Conservation (phyloP, 2,888 invertebrate species). For the Nezara viridula region DNA sequence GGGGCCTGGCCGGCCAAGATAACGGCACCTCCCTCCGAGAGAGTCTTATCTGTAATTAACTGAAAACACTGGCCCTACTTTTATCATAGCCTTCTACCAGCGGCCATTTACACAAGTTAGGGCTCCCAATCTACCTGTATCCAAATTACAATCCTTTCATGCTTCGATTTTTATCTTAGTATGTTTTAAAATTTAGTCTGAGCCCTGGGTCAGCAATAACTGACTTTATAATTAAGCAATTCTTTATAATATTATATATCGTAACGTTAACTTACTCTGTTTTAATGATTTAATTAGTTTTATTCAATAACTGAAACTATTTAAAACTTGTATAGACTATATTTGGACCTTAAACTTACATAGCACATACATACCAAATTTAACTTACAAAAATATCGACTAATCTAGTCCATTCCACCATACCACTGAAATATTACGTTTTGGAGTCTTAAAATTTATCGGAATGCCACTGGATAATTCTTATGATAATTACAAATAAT, state of each 20-base stretch:
- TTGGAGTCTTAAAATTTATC: no score
- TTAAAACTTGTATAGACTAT: no score
- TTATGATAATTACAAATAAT: no score
- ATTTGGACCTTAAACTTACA: no score
- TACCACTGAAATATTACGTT: no score
- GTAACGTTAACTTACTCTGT: no score
- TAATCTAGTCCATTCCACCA: no score
- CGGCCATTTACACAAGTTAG: constrained; percentile 35
- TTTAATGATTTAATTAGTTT: neutral
- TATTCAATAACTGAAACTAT: no score
- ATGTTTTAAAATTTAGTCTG: neutral
- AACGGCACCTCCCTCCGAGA: neutral
- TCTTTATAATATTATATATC: no score
- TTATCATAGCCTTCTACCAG: constrained; percentile 15
- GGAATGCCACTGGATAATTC: no score
- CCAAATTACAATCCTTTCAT: constrained; percentile 36
- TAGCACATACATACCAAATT: no score
- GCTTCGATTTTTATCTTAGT: neutral
- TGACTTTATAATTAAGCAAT: neutral
- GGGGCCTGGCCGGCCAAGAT: constrained; percentile 52
- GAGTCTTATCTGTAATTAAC: constrained; percentile 57
- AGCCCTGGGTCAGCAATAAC: neutral
- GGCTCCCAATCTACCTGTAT: constrained; percentile 36
- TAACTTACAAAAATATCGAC: no score
- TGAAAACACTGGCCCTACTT: constrained; percentile 52